Evolutionary conservation across 2,797 vertebrate genomes (phyloP), one percentile per base, ranked within the genome.

Genomic region (Anableps anableps): DNA sequence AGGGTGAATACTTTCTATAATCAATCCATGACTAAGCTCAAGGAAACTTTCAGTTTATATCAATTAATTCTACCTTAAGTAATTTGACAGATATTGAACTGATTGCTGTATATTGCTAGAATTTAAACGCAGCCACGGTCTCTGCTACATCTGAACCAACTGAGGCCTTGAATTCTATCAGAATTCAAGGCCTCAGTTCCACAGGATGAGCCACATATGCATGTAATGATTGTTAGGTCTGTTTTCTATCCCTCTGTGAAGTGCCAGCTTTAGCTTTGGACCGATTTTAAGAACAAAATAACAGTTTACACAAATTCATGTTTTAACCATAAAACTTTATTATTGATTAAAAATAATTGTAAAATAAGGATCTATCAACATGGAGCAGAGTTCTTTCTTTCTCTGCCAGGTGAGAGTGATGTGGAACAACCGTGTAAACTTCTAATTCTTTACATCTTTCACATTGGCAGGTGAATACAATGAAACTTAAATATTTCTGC

Each of bases 261-360:
- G 62, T 8, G 4, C 17, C 62, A 64, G 62, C 34, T 64, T 36
- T 23, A 21, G 17, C 34, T 66, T 38, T 23, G 50, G 7, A 23
- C 19, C 7, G 26, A 0, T 58, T 70, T 26, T 43, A 23, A 43
- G 38, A 8, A 66, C 34, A 68, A 41, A 41, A 38, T 21, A 9
- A 41, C 13, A 64, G 60, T 36, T 64, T 7, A 34, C 38, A 21
- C 19, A 41, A 38, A 38, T 38, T 38, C 34, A 66, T 38, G 23
- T 70, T 43, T 41, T 14, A 26, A 11, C 66, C 66, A 43, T 70
- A 26, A n/a, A 70, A 43, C 66, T 70, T 70, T 70, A 70, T 70
- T 43, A 43, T 70, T 14, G 11, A 43, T 70, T 43, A 43, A n/a
- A 43, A 70, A 43, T 7, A 16, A 14, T 68, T 26, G 38, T 43